These are phyloP conservation scores for Potamarius usumacintae DNA, from an alignment of 2,113 vertebrate genomes.

Conservation along the genomic window DNA sequence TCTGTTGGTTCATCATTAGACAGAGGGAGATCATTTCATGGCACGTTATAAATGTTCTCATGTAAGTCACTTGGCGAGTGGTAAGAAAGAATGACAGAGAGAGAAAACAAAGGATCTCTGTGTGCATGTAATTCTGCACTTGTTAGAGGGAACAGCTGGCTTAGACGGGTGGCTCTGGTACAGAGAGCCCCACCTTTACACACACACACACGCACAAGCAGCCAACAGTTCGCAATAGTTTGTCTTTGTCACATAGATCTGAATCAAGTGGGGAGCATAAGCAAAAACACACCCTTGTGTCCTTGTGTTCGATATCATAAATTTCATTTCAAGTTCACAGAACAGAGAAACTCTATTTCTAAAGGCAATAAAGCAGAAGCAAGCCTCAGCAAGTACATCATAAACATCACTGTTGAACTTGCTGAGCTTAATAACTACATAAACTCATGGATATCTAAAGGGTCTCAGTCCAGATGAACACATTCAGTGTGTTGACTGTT, in stretches of 20 bases:
- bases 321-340: background rate
- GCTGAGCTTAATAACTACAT: background rate
- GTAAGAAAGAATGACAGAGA: conserved; percentile 19
- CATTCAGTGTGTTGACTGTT: background rate
- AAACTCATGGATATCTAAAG: background rate
- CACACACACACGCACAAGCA: conserved; percentile 17
- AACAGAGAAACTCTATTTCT: background rate
- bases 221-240: background rate
- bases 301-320: background rate
- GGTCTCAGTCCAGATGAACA: background rate
- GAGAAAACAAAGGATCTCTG: conserved; percentile 69
- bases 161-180: conserved; percentile 40
- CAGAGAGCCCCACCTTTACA: conserved; percentile 41
- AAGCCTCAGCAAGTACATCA: background rate
- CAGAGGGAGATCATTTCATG: background rate
- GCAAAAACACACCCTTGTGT: background rate
- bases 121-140: conserved; percentile 61
- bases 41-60: background rate
- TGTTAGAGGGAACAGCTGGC: conserved; percentile 71
- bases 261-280: background rate
- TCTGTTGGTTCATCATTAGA: background rate
- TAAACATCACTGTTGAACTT: background rate
- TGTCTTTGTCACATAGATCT: conserved; percentile 1
- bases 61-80: background rate
- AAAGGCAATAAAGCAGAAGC: background rate